A percentile compares a stretch with the other conserved stretches of the same genome.
These are phyloP conservation scores for Nothocercus julius DNA, from an alignment of 2,113 vertebrate species.

Conservation along the genomic window DNA sequence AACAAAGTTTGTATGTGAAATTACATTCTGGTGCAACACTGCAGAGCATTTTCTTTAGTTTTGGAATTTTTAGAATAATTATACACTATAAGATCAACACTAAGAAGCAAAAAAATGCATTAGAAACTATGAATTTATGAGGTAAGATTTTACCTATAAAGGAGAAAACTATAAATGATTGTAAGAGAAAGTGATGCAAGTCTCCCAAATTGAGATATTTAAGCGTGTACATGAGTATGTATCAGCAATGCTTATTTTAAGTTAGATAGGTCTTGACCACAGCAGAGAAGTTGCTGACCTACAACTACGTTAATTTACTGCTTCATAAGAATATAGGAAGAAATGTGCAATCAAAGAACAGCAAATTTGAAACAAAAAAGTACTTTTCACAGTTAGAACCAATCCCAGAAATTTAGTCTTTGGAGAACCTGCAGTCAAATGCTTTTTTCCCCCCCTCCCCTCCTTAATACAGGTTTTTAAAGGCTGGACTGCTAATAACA, in stretches of 20 bases:
- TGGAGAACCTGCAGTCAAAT: not conserved
- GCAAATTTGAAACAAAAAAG: conserved; percentile 14
- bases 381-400: accelerated
- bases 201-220: not conserved
- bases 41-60: not conserved
- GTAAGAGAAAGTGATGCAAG: not conserved
- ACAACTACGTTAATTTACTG: not conserved
- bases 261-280: not conserved
- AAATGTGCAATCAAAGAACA: not conserved
- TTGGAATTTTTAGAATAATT: not conserved
- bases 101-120: not conserved
- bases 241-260: not conserved
- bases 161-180: not conserved
- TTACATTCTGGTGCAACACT: not conserved
- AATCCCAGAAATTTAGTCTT: not conserved
- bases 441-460: not conserved
- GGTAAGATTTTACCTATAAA: not conserved
- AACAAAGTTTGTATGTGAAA: not conserved
- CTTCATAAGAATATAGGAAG: not conserved
- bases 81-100: not conserved
- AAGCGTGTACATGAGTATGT: not conserved
- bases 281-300: not conserved
- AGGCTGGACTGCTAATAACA: conserved; percentile 43
- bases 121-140: not conserved
- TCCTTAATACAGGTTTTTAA: conserved; percentile 7